Conservation (phyloP, 2,888 invertebrate species). For the Peribatodes rhomboidaria region DNA sequence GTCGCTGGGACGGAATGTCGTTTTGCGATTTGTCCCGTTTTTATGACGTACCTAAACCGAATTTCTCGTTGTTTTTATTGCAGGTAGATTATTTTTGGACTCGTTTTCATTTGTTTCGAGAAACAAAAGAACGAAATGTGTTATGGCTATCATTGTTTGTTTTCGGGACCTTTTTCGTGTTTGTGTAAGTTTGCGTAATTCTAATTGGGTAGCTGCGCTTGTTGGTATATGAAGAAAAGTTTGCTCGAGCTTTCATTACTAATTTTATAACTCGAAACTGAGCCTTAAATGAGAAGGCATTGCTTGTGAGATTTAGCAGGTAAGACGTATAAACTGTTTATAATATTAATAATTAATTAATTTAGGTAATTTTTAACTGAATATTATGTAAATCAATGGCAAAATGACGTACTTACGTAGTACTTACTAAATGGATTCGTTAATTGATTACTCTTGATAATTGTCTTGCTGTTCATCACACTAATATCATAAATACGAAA, state of each 20-base stretch:
- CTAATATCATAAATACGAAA: too few species aligned
- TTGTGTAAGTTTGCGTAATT: constrained; percentile 46
- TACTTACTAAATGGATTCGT: background rate
- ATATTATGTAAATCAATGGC: constrained; percentile 11
- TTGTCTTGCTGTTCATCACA: too few species aligned
- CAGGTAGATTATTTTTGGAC: constrained; percentile 31
- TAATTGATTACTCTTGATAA: too few species aligned
- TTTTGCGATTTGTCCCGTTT: constrained; percentile 52
- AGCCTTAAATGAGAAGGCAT: constrained; percentile 31
- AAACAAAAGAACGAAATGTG: background rate
- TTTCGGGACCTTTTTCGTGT: constrained; percentile 36
- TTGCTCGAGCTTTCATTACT: constrained; percentile 45
- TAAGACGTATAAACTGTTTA: constrained; percentile 18
- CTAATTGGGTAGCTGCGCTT: constrained; percentile 43
- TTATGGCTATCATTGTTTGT: background rate
- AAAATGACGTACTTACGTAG: background rate
- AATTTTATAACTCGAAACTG: constrained; percentile 41
- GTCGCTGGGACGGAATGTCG: constrained; percentile 49
- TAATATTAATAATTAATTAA: too few species aligned
- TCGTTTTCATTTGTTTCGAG: constrained; percentile 7
- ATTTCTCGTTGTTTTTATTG: constrained; percentile 46
- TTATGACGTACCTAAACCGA: constrained; percentile 53
- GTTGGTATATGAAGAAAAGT: constrained; percentile 43
- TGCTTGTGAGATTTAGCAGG: constrained; percentile 26
- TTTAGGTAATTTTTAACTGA: too few species aligned